Evolutionary conservation across 2,888 invertebrate species (phyloP), one percentile per base, ranked within the genome.

Genomic region (Melieria omissa): DNA sequence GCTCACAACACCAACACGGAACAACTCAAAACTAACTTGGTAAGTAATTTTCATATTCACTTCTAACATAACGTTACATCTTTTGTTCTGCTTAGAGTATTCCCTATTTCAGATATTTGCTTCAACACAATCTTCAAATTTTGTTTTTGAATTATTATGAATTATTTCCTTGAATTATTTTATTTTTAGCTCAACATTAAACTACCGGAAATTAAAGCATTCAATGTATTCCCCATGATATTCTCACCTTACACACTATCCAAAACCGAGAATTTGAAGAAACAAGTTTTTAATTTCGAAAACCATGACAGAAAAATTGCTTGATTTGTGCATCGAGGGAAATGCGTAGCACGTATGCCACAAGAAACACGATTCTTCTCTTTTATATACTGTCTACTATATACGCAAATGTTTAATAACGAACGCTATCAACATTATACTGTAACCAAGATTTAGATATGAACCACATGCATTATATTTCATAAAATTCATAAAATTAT

Each of bases 161-260:
- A 8, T 47, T 8, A 47, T 47, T n/a, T n/a, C 3, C 29, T 29
- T 2, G 49, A 49, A 49, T 49, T 10, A 49, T 49, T 49, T 12
- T 10, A 44, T 54, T 78, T 80, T 42, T 64, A 84, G 80, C 80
- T 86, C 46, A 86, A 86, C 72, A 83, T 85, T 54, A 81, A 83
- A 16, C 77, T 86, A 67, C 84, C 85, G 4, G 86, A 87, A 73
- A 72, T 86, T 10, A 86, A 84, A 75, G 75, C 82, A 1, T 78
- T 82, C 41, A 84, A 84, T 72, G 80, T 83, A 3, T 74, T 84
- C 16, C 85, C 86, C 29, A 84, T 83, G 81, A 65, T 86, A 5
- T 76, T 86, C 12, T 86, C 87, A 10, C 86, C 86, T 2, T 86
- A 86, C 70, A 85, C 85, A 8, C 77, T 86, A 66, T 86, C 86